Conservation (phyloP, 2,888 invertebrate genomes). For the Dorcus parallelipipedus region DNA sequence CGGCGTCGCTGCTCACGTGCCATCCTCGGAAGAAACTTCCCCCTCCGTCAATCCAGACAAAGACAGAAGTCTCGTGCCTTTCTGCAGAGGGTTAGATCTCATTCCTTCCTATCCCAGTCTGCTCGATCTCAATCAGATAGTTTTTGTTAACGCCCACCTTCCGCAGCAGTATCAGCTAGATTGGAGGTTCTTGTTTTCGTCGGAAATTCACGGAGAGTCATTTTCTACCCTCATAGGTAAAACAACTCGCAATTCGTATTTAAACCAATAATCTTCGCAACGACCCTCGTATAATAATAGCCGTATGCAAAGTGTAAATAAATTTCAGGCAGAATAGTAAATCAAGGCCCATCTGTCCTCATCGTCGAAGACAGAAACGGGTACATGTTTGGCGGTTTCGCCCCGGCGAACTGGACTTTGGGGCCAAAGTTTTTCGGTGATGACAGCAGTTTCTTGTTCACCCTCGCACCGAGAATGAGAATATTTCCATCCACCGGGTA, state of each 20-base stretch:
- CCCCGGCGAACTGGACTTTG: constrained; percentile 72
- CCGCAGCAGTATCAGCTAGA: constrained; percentile 71
- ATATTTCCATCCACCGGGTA: constrained; percentile 76
- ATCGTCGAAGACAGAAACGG: constrained; percentile 80
- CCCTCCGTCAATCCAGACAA: constrained; percentile 43
- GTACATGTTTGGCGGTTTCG: constrained; percentile 88
- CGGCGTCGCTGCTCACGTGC: constrained; percentile 19
- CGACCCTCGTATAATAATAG: too few species aligned
- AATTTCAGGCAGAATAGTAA: constrained; percentile 63
- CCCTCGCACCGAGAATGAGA: constrained; percentile 75
- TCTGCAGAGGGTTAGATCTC: constrained; percentile 62
- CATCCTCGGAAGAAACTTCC: constrained; percentile 27
- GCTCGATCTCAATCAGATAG: constrained; percentile 71
- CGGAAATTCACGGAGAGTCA: constrained; percentile 85
- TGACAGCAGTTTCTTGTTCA: constrained; percentile 79
- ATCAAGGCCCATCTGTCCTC: constrained; percentile 79
- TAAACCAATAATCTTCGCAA: too few species aligned
- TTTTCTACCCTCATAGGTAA: constrained; percentile 75
- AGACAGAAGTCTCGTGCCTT: constrained; percentile 52
- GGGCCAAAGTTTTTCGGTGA: constrained; percentile 75
- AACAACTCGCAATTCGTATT: not conserved
- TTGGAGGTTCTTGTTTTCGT: constrained; percentile 87
- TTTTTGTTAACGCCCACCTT: constrained; percentile 76
- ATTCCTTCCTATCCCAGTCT: constrained; percentile 76
- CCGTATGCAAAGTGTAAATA: too few species aligned